Percentiles rank a stretch among this genome's conserved stretches.
These are phyloP conservation scores for Muntiacus reevesi DNA, from an alignment of 2,113 vertebrate genomes.

Conservation along the genomic window DNA sequence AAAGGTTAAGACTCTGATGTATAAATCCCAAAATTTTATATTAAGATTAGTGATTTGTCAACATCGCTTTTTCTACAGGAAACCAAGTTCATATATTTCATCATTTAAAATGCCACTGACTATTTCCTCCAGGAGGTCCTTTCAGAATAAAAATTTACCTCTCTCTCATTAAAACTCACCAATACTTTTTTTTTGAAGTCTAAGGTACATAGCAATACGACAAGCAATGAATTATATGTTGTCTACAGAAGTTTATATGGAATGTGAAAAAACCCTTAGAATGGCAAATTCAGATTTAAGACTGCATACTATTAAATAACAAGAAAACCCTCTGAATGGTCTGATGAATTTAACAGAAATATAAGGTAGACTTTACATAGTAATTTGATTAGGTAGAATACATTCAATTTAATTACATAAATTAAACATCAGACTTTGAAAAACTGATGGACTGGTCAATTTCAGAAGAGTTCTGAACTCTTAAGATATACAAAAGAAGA, in stretches of 20 bases:
- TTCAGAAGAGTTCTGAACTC: neutral
- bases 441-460: neutral
- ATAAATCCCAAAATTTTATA: neutral
- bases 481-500: neutral
- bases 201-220: neutral
- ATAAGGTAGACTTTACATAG: neutral
- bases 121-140: neutral
- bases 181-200: neutral
- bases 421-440: neutral
- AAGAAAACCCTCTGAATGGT: neutral
- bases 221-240: neutral
- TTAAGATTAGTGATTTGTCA: neutral
- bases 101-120: neutral
- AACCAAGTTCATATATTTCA: conserved; percentile 6
- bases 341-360: neutral
- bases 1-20: neutral
- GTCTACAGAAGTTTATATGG: neutral
- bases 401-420: neutral
- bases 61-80: neutral
- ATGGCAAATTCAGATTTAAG: neutral
- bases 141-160: neutral
- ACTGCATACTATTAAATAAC: neutral
- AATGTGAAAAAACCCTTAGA: neutral
- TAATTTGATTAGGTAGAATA: neutral
- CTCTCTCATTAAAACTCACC: neutral